Conservation (phyloP, 2,888 invertebrate genomes). For the Isotomurus palustris region DNA sequence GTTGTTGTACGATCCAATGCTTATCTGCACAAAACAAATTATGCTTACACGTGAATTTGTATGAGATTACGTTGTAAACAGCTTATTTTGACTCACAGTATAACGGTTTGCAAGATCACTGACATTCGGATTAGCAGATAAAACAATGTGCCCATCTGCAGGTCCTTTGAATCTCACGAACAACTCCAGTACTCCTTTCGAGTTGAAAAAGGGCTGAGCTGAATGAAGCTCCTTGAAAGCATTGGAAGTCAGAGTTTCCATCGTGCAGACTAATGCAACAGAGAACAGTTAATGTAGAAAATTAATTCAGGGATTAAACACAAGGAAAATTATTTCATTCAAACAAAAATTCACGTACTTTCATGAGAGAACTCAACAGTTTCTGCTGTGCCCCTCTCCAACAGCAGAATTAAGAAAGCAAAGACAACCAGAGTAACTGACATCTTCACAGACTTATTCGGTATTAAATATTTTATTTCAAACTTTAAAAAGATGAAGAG, state of each 20-base stretch:
- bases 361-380: conserved; percentile 26
- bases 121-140: conserved; percentile 24
- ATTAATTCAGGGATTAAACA: background rate
- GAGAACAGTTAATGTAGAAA: conserved; percentile 1
- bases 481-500: no score
- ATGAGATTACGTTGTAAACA: background rate
- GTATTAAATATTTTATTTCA: no score
- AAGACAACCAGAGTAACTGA: background rate
- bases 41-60: background rate
- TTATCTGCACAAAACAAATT: conserved; percentile 20
- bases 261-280: conserved; percentile 27
- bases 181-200: conserved; percentile 31
- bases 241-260: conserved; percentile 22
- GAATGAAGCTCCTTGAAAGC: conserved; percentile 23
- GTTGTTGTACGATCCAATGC: conserved; percentile 41
- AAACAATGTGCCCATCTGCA: conserved; percentile 34
- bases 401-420: background rate
- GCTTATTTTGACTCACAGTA: background rate
- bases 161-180: conserved; percentile 32
- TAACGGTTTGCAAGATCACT: conserved; percentile 18
- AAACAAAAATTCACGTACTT: conserved; percentile 18
- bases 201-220: conserved; percentile 11
- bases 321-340: background rate
- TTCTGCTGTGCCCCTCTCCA: background rate
- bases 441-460: background rate